Percentiles rank a stretch among this genome's conserved stretches.
phyloP scores from a whole-genome alignment of 2,113 vertebrate genomes.

The Oenanthe oenanthe region DNA sequence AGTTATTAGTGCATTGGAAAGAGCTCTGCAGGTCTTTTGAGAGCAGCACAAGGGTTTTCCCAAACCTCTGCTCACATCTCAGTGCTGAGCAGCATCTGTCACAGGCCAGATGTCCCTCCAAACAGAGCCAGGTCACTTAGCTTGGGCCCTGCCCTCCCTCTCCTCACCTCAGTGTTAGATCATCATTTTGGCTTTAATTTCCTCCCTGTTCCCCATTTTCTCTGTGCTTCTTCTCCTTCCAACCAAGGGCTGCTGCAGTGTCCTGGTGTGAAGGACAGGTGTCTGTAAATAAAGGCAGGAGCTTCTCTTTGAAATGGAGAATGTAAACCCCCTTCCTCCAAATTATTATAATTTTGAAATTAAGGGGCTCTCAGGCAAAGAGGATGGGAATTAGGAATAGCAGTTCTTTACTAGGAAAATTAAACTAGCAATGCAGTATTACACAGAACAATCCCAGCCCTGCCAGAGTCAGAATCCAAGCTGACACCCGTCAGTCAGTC shows the following conservation, averaged over 20 bases:
- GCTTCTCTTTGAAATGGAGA: too few relatives aligned
- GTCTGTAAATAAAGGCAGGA: too few relatives aligned
- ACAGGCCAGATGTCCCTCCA: not conserved
- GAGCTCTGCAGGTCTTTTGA: not conserved
- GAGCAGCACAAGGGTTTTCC: not conserved
- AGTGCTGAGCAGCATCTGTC: not conserved
- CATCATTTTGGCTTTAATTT: not conserved
- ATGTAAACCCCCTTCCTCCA: too few relatives aligned
- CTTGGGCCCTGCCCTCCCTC: not conserved
- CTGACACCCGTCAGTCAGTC: too few relatives aligned
- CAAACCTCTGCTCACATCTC: not conserved
- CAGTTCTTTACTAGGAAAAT: too few relatives aligned
- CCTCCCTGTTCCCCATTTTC: not conserved
- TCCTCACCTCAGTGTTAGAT: not conserved
- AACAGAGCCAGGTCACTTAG: not conserved
- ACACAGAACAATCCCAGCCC: too few relatives aligned
- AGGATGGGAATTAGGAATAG: too few relatives aligned
- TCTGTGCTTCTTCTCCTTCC: not conserved
- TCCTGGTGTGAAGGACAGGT: too few relatives aligned
- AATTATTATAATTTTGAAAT: too few relatives aligned
- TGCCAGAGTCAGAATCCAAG: too few relatives aligned
- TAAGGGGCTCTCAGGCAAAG: too few relatives aligned
- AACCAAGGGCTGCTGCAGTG: not conserved
- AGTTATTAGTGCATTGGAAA: not conserved
- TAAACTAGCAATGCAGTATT: too few relatives aligned